Percentiles rank a stretch among this genome's conserved stretches.
phyloP scores from a whole-genome alignment of 2,113 vertebrate species.

The Chaenogobius annularis region DNA sequence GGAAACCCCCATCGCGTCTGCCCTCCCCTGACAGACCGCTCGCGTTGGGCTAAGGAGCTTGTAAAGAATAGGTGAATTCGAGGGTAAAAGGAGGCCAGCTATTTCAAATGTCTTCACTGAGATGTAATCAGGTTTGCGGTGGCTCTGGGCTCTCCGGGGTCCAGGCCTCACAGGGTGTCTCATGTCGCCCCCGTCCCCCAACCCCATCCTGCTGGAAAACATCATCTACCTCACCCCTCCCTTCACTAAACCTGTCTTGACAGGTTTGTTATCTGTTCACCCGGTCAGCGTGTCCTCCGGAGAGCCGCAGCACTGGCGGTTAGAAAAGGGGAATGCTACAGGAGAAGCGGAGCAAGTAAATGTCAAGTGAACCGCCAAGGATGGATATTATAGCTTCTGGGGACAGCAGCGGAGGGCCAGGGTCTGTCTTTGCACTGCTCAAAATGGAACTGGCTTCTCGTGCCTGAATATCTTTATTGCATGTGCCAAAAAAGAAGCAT shows the following conservation, averaged over 20 bases:
- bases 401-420: conserved; percentile 64
- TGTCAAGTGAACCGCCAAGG: conserved; percentile 89
- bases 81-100: conserved; percentile 69
- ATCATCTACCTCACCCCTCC: conserved; percentile 81
- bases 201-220: conserved; percentile 71
- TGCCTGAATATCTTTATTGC: not conserved
- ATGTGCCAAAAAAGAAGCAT: not conserved
- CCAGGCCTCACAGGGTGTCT: conserved; percentile 78
- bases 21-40: conserved; percentile 64
- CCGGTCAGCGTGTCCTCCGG: conserved; percentile 82
- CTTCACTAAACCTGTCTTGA: conserved; percentile 81
- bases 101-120: conserved; percentile 75
- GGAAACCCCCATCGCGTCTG: conserved; percentile 28
- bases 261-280: conserved; percentile 92
- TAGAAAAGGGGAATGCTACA: conserved; percentile 72
- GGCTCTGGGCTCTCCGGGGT: conserved; percentile 69
- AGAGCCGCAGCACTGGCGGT: conserved; percentile 81
- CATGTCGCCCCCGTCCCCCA: conserved; percentile 69
- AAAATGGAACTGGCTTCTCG: conserved; percentile 80
- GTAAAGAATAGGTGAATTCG: conserved; percentile 65
- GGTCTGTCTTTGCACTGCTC: conserved; percentile 78
- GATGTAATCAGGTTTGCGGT: conserved; percentile 81
- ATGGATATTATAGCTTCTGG: conserved; percentile 88
- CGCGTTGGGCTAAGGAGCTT: conserved; percentile 55
- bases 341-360: conserved; percentile 86